Conservation (phyloP, 2,113 vertebrate genomes). For the Otolemur garnettii region DNA sequence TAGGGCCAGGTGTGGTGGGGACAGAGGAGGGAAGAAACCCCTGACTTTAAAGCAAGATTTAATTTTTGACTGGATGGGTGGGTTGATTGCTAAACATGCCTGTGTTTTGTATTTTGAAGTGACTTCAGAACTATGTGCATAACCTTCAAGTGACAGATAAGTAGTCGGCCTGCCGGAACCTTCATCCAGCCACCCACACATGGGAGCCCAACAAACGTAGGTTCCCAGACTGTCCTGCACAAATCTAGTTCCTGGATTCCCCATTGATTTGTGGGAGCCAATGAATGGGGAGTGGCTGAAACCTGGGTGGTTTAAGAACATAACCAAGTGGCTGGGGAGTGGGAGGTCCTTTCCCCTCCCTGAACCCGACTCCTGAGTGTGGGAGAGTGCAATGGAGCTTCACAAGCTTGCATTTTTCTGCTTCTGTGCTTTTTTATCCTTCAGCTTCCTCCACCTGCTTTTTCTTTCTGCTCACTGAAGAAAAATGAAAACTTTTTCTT, state of each 20-base stretch:
- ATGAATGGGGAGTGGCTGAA: too few species aligned
- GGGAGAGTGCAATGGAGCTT: too few species aligned
- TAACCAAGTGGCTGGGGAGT: too few species aligned
- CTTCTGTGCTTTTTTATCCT: not conserved
- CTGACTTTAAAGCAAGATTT: not conserved
- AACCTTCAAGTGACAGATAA: not conserved
- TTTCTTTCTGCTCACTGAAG: conserved; percentile 14
- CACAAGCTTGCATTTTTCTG: not conserved
- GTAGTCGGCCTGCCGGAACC: not conserved
- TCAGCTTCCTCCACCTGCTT: not conserved
- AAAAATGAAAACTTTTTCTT: not conserved
- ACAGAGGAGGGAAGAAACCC: not conserved
- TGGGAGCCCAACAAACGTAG: not conserved
- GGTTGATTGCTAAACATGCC: not conserved
- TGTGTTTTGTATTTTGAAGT: not conserved
- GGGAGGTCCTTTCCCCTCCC: too few species aligned
- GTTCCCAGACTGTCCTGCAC: not conserved
- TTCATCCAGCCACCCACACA: not conserved
- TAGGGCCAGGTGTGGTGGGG: accelerated
- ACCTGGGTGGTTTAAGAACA: too few species aligned
- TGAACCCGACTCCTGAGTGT: too few species aligned
- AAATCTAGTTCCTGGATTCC: not conserved
- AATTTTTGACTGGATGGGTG: not conserved
- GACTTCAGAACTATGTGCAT: not conserved
- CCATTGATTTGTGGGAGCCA: too few species aligned